phyloP scores from a whole-genome alignment of 2,113 vertebrate species.

The Percina caprodes region DNA sequence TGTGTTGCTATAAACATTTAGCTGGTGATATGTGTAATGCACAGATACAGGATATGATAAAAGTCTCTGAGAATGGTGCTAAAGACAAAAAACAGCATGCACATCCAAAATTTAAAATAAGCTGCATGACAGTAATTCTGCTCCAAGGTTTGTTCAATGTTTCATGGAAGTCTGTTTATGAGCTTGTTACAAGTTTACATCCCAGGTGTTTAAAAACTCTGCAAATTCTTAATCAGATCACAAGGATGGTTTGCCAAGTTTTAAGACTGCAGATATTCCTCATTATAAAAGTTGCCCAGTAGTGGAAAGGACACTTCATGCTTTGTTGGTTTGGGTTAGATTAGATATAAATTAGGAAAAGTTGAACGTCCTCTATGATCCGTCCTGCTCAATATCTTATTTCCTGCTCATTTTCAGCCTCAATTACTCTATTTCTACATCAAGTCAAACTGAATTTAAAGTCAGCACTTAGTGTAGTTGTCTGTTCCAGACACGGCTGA shows the following conservation, averaged over 20 bases:
- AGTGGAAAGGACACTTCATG: conserved; percentile 51
- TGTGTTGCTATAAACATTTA: conserved; percentile 15
- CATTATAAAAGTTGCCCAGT: conserved; percentile 50
- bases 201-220: conserved; percentile 33
- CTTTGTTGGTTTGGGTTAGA: conserved; percentile 70
- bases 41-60: conserved; percentile 24
- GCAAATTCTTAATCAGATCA: conserved; percentile 13
- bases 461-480: conserved; percentile 43
- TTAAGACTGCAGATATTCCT: conserved; percentile 34
- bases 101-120: conserved; percentile 36
- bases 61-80: conserved; percentile 23
- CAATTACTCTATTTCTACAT: conserved; percentile 52
- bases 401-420: conserved; percentile 72
- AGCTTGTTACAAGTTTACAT: conserved; percentile 37
- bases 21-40: conserved; percentile 30
- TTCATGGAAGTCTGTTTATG: conserved; percentile 52
- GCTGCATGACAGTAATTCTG: conserved; percentile 9
- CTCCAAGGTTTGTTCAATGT: conserved; percentile 47
- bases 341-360: conserved; percentile 75
- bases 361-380: conserved; percentile 64
- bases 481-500: conserved; percentile 38
- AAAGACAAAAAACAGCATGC: conserved; percentile 41
- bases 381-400: conserved; percentile 63
- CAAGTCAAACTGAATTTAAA: conserved; percentile 61
- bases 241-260: conserved; percentile 54